Base-by-base conservation (phyloP, 2,797 vertebrate species). In the Lates japonicus region DNA sequence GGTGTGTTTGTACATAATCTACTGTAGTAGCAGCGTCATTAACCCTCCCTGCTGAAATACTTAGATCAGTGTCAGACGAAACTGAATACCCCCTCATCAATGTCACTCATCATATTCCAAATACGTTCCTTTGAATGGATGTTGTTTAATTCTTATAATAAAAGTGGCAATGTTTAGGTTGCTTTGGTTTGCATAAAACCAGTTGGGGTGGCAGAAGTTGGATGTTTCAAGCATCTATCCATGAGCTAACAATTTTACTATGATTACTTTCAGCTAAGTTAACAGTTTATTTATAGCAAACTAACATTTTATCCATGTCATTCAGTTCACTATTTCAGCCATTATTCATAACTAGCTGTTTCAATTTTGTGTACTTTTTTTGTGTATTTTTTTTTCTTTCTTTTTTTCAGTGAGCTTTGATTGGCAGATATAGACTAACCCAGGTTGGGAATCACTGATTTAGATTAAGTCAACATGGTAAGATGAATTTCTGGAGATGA, bases 51-150 rank as follows among this genome's bases (percentile, higher is more conserved):
- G n/a, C 29, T 67, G 51, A 68, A 20, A 4, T 39, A 51, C 37
- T 17, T 31, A 19, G 41, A 58, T 62, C 33, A 41, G 49, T 57
- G 7, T 37, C 48, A 70, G 59, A 48, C 29, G 41, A 70, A 70
- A 20, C 20, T 13, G 42, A 57, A 11, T 20, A 4, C 17, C 19
- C 35, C 22, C 10, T 46, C 13, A n/a, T 29, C 6, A 14, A 46
- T 29, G 42, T 13, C 37, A 37, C 51, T 9, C 51, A 49, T n/a
- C 20, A 11, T n/a, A 52, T 33, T 49, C 4, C 5, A 51, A 49
- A 39, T 17, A 44, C 14, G 10, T 61, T 35, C 2, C 41, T 39
- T 65, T 46, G 12, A n/a, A 25, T 37, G 13, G 25, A 35, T 42
- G 4, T 19, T 11, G 11, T 62, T 25, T 2, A n/a, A 22, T 2